Percentiles rank a stretch among this genome's conserved stretches.
These are phyloP conservation scores for Hepsetus odoe DNA, from an alignment of 2,113 vertebrate species.

Conservation along the genomic window DNA sequence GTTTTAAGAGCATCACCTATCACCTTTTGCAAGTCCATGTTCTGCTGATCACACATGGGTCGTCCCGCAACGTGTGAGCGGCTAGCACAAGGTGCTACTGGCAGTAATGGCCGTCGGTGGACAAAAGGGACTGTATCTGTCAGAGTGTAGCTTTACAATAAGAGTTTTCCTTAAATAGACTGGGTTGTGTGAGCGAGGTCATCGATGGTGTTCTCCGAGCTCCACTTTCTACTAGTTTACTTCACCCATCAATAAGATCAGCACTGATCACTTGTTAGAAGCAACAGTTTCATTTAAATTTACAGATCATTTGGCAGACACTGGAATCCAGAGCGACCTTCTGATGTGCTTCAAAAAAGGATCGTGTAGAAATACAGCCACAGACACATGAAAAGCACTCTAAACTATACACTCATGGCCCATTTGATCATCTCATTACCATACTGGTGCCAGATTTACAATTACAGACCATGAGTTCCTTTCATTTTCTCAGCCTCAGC, in stretches of 20 bases:
- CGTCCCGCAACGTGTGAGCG: slow-evolving; percentile 9
- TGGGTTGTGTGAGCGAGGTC: slow-evolving; percentile 8
- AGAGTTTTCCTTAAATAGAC: slow-evolving; percentile 35
- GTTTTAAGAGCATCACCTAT: slow-evolving; percentile 28
- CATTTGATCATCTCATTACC: too few species aligned
- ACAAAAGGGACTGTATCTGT: slow-evolving; percentile 24
- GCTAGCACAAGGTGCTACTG: slow-evolving; percentile 36
- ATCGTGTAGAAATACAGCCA: too few species aligned
- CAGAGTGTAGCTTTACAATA: slow-evolving; percentile 32
- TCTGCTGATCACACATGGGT: slow-evolving; percentile 32
- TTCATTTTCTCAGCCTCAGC: too few species aligned
- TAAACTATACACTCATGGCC: too few species aligned
- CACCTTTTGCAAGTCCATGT: neutral
- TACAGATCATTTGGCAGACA: too few species aligned
- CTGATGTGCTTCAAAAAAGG: too few species aligned
- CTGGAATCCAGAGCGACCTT: too few species aligned
- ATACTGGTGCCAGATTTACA: too few species aligned
- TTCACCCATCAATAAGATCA: neutral
- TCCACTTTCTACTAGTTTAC: neutral
- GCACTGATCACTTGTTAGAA: neutral
- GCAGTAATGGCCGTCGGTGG: slow-evolving; percentile 44
- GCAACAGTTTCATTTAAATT: too few species aligned
- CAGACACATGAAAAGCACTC: too few species aligned
- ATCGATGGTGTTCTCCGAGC: neutral
- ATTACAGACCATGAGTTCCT: too few species aligned